phyloP scores from a whole-genome alignment of 1,140 invertebrate genomes.

The Pogonomyrmex barbatus region DNA sequence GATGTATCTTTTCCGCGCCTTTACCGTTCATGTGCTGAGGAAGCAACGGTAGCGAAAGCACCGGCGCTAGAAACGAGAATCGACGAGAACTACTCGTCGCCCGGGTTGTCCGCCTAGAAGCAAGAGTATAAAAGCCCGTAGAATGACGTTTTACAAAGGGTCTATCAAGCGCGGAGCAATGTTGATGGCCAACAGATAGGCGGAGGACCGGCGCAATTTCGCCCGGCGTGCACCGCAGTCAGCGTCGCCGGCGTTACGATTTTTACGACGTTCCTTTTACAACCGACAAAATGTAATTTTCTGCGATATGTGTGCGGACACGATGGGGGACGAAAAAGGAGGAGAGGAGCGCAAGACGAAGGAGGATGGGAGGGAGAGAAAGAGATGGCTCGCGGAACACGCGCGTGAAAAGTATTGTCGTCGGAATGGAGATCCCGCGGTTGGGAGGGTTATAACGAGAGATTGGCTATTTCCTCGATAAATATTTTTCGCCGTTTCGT shows the following conservation, averaged over 20 bases:
- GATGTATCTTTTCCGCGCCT: neutral
- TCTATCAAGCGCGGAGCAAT: constrained; percentile 84
- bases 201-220: constrained; percentile 82
- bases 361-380: too few relatives aligned
- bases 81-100: constrained; percentile 24
- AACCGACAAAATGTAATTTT: constrained; percentile 86
- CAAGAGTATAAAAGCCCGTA: constrained; percentile 81
- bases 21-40: neutral
- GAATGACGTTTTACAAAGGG: constrained; percentile 85
- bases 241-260: constrained; percentile 81
- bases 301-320: constrained; percentile 79
- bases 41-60: constrained; percentile 21
- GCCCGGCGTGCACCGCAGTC: constrained; percentile 77
- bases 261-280: constrained; percentile 85
- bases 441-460: constrained; percentile 61
- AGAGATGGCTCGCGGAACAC: neutral
- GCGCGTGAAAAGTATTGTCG: constrained; percentile 64
- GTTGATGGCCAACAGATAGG: constrained; percentile 84
- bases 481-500: constrained; percentile 60
- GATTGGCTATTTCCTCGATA: constrained; percentile 61
- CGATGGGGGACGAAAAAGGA: constrained; percentile 54
- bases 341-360: neutral
- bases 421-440: constrained; percentile 31
- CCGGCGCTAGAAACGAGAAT: constrained; percentile 39
- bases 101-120: constrained; percentile 27